phyloP scores from a whole-genome alignment of 2,113 vertebrate species.

The Eulemur rufifrons region DNA sequence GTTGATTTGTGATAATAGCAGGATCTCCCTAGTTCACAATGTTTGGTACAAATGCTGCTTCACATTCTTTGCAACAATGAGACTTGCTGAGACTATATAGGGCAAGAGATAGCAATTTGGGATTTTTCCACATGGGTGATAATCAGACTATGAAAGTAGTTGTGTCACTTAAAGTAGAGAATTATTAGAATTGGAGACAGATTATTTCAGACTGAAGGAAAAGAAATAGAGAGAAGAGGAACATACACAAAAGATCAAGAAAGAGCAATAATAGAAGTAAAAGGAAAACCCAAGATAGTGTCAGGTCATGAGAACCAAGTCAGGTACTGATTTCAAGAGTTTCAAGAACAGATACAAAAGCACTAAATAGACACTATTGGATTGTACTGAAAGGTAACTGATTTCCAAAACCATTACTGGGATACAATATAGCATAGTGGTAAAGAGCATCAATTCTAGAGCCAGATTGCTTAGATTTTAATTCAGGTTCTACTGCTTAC shows the following conservation, averaged over 20 bases:
- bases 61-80: background rate
- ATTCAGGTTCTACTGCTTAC: background rate
- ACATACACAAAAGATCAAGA: background rate
- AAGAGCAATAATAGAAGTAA: background rate
- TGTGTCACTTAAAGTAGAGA: background rate
- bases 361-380: background rate
- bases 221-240: background rate
- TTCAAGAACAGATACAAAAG: background rate
- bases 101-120: background rate
- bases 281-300: background rate
- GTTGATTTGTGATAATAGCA: background rate
- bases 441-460: background rate
- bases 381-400: background rate
- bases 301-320: background rate
- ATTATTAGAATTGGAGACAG: background rate
- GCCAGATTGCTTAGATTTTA: background rate
- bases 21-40: background rate
- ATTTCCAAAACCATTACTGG: background rate
- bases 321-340: conserved; percentile 10
- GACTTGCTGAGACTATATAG: background rate
- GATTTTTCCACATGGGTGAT: background rate
- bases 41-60: background rate
- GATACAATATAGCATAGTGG: background rate
- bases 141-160: background rate
- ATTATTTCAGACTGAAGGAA: background rate